These are phyloP conservation scores for Chelidonichthys spinosus DNA, from an alignment of 2,797 vertebrate genomes.

Conservation along the genomic window DNA sequence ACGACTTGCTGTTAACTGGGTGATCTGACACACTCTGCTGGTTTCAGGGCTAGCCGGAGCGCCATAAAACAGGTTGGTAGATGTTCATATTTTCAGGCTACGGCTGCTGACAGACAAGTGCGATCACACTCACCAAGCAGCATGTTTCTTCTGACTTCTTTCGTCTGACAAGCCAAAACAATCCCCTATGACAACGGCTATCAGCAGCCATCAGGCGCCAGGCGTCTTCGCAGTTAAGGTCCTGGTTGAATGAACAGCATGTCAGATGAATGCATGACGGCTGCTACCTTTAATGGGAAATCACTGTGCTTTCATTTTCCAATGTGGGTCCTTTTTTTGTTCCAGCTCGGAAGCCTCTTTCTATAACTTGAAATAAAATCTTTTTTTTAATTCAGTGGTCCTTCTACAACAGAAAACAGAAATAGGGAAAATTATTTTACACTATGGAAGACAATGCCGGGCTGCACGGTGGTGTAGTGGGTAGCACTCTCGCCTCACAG, in stretches of 20 bases:
- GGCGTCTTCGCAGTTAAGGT: conserved; percentile 9
- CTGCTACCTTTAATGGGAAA: conserved; percentile 4
- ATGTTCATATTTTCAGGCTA: conserved; percentile 30
- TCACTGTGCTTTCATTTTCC: conserved; percentile 28
- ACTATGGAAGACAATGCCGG: neutral
- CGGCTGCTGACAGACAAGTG: conserved; percentile 16
- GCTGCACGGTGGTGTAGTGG: too few species aligned
- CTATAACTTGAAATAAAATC: neutral
- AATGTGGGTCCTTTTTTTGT: conserved; percentile 2
- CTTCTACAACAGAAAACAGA: neutral
- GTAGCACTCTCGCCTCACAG: too few species aligned
- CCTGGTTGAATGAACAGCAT: conserved; percentile 33
- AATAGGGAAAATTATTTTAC: neutral
- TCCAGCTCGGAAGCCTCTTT: neutral
- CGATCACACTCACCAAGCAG: conserved; percentile 32
- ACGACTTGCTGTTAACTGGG: neutral
- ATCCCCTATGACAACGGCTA: conserved; percentile 29
- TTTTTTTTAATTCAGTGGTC: neutral
- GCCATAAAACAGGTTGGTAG: conserved; percentile 2
- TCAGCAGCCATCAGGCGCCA: conserved; percentile 35
- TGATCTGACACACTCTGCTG: neutral
- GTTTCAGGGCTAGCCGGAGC: neutral
- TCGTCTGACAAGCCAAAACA: conserved; percentile 49
- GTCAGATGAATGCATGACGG: conserved; percentile 16
- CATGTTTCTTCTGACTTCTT: conserved; percentile 25